These are phyloP conservation scores for Mandrillus leucophaeus DNA, from an alignment of 2,113 vertebrate genomes.

Conservation along the genomic window DNA sequence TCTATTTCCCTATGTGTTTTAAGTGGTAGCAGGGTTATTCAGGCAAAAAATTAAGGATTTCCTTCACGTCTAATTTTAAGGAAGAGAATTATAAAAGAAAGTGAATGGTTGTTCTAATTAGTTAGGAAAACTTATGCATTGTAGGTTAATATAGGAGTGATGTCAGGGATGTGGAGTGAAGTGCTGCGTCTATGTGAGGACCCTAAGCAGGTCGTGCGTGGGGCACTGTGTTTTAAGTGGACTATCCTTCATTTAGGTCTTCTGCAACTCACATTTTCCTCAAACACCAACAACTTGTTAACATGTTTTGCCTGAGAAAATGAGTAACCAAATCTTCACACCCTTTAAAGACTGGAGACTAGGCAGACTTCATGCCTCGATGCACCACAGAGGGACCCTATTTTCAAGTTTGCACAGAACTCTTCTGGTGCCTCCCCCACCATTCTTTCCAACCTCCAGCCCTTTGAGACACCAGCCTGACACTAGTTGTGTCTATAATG, in stretches of 20 bases:
- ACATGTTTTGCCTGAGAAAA: constrained; percentile 28
- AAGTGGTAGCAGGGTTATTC: neutral
- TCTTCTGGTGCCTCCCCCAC: neutral
- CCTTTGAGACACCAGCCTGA: neutral
- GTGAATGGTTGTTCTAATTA: neutral
- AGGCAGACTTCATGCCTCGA: neutral
- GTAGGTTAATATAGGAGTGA: neutral
- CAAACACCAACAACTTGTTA: neutral
- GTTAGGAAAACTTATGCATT: neutral
- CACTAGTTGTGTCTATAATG: neutral
- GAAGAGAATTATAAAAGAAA: neutral
- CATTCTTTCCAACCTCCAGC: neutral
- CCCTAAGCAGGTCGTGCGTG: neutral
- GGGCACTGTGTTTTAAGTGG: neutral
- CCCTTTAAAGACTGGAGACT: neutral
- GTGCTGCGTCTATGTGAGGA: neutral
- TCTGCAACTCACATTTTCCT: neutral
- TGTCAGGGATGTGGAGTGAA: neutral
- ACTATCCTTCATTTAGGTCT: neutral
- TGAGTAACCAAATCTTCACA: neutral
- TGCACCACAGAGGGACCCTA: neutral
- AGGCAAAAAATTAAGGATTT: neutral
- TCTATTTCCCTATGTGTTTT: neutral
- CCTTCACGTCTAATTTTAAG: neutral
- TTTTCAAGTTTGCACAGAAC: neutral